Evolutionary conservation across 35 echinoderm and acorn worm genomes (phyloP).

Genomic region (Apostichopus japonicus): DNA sequence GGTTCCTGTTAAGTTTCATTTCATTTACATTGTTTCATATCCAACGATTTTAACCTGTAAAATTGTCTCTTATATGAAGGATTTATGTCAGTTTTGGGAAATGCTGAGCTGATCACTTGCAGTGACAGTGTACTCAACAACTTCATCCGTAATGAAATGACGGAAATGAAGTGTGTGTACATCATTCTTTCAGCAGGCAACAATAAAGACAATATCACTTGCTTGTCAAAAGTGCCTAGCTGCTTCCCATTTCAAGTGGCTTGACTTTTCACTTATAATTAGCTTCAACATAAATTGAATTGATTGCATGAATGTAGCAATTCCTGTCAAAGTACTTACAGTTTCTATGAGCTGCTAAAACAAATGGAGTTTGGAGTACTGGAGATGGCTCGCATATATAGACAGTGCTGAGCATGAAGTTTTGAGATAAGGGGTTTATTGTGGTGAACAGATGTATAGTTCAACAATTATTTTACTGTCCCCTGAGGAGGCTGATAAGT

Average conservation of each 20-base stretch:
- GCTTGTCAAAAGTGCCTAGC: not conserved
- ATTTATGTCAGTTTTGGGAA: too few species aligned
- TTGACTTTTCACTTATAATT: not conserved
- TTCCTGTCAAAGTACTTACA: not conserved
- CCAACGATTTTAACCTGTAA: too few species aligned
- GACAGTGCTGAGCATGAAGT: too few species aligned
- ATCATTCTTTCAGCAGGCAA: not conserved
- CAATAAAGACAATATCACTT: not conserved
- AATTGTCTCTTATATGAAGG: too few species aligned
- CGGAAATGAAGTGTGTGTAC: not conserved
- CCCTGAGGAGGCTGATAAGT: too few species aligned
- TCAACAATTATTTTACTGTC: too few species aligned
- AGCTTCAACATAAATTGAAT: not conserved
- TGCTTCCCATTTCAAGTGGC: not conserved
- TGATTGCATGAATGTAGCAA: not conserved
- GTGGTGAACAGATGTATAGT: too few species aligned
- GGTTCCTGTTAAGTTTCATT: too few species aligned
- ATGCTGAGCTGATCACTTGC: too few species aligned
- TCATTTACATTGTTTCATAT: too few species aligned
- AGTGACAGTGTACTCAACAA: too few species aligned
- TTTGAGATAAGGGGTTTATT: too few species aligned
- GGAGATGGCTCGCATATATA: not conserved
- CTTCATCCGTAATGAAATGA: not conserved
- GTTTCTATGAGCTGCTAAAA: not conserved
- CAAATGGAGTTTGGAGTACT: not conserved